These are phyloP conservation scores for Drosophila neotestacea DNA, from an alignment of 2,888 invertebrate genomes.

Conservation along the genomic window DNA sequence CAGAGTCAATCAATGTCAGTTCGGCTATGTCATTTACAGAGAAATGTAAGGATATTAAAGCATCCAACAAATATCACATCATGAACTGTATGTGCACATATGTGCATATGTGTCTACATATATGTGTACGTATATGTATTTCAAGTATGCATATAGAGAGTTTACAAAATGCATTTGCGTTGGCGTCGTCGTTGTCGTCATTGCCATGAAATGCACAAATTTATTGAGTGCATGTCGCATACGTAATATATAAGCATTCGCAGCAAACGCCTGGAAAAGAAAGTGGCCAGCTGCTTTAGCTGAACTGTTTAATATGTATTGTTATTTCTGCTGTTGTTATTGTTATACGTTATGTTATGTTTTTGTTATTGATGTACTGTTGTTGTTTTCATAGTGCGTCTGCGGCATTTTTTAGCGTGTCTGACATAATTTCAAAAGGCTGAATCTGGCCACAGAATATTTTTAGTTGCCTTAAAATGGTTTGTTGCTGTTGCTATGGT, in stretches of 20 bases:
- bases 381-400: slow-evolving; percentile 31
- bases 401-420: slow-evolving; percentile 31
- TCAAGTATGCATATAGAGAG: slow-evolving; percentile 8
- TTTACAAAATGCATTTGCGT: slow-evolving; percentile 39
- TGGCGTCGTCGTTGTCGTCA: slow-evolving; percentile 38
- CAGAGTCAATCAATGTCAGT: slow-evolving; percentile 7
- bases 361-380: slow-evolving; percentile 24
- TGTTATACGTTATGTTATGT: slow-evolving; percentile 12
- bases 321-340: slow-evolving; percentile 16
- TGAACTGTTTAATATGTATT: slow-evolving; percentile 2
- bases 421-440: slow-evolving; percentile 59
- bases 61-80: slow-evolving; percentile 15
- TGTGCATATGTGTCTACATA: neutral
- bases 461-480: slow-evolving; percentile 66
- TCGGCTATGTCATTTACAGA: slow-evolving; percentile 29
- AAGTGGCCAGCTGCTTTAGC: slow-evolving; percentile 16
- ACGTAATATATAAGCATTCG: slow-evolving; percentile 51
- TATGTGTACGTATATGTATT: slow-evolving; percentile 3
- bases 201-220: slow-evolving; percentile 67
- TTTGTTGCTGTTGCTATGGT: slow-evolving; percentile 11
- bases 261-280: slow-evolving; percentile 23
- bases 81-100: slow-evolving; percentile 3
- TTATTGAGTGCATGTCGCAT: slow-evolving; percentile 69
- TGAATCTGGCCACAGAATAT: slow-evolving; percentile 46
- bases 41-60: slow-evolving; percentile 39